Conservation (phyloP, 2,888 invertebrate species). For the Tanytarsus gracilentus region DNA sequence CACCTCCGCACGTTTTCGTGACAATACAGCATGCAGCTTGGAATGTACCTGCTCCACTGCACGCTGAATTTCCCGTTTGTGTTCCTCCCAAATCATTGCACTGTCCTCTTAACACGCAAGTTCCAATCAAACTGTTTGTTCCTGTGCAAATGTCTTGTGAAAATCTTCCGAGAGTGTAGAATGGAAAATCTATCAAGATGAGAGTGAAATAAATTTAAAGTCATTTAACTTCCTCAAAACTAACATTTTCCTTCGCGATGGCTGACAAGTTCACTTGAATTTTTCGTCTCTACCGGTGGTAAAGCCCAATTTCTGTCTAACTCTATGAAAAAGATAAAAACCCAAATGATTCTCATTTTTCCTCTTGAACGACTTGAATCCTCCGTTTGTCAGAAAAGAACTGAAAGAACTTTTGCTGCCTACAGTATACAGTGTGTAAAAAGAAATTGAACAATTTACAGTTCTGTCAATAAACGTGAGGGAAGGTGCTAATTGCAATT, state of each 20-base stretch:
- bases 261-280: too few relatives aligned
- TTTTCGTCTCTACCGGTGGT: too few relatives aligned
- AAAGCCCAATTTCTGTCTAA: not conserved
- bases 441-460: conserved; percentile 3
- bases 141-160: conserved; percentile 60
- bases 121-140: conserved; percentile 58
- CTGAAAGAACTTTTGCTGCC: conserved; percentile 14
- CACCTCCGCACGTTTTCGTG: conserved; percentile 64
- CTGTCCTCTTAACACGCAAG: conserved; percentile 67
- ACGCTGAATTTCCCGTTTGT: conserved; percentile 49
- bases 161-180: conserved; percentile 68
- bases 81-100: conserved; percentile 63
- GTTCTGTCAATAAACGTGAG: conserved; percentile 18
- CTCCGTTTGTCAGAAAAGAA: not conserved
- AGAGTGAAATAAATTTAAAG: conserved; percentile 32
- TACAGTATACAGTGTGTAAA: not conserved
- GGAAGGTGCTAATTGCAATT: conserved; percentile 20
- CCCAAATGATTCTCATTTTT: not conserved
- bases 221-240: not conserved
- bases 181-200: conserved; percentile 50
- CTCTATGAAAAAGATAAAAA: not conserved
- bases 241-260: too few relatives aligned
- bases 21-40: conserved; percentile 77
- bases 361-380: not conserved
- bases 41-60: conserved; percentile 32